phyloP scores from a whole-genome alignment of 2,888 invertebrate species.

The Tetrapedia diversipes region DNA sequence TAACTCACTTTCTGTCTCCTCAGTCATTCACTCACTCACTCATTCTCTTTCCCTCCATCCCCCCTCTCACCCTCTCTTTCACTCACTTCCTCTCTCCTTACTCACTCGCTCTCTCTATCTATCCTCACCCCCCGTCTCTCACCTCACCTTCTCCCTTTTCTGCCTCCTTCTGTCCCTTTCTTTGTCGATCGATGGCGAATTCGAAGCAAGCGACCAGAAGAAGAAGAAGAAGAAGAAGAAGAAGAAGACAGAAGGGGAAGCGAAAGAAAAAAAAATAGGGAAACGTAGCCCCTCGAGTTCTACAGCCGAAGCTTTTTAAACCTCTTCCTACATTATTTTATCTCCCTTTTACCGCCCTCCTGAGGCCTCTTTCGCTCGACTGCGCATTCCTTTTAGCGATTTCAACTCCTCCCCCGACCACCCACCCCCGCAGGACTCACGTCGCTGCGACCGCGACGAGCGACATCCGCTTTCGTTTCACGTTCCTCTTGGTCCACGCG shows the following conservation, averaged over 20 bases:
- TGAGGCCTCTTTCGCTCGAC: constrained; percentile 76
- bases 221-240: background rate
- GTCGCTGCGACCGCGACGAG: constrained; percentile 59
- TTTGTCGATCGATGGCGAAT: background rate
- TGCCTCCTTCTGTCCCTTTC: too few species aligned
- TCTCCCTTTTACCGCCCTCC: constrained; percentile 51
- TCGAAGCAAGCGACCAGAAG: background rate
- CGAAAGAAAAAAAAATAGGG: constrained; percentile 36
- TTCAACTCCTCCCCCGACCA: constrained; percentile 65
- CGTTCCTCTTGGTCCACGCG: constrained; percentile 57
- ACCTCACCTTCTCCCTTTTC: too few species aligned
- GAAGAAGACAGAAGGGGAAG: constrained; percentile 22
- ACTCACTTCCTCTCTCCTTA: too few species aligned
- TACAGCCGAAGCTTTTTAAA: constrained; percentile 67
- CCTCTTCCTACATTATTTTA: constrained; percentile 76
- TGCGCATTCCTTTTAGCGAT: constrained; percentile 82
- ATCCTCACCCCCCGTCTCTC: too few species aligned
- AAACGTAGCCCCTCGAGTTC: constrained; percentile 38
- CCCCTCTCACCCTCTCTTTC: background rate
- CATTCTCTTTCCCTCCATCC: too few species aligned
- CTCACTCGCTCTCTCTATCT: too few species aligned
- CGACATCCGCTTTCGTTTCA: constrained; percentile 73
- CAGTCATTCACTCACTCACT: too few species aligned
- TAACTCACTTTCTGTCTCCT: too few species aligned
- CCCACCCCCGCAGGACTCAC: background rate